Base-by-base conservation (phyloP, 2,113 vertebrate genomes). In the Semnornis frantzii region DNA sequence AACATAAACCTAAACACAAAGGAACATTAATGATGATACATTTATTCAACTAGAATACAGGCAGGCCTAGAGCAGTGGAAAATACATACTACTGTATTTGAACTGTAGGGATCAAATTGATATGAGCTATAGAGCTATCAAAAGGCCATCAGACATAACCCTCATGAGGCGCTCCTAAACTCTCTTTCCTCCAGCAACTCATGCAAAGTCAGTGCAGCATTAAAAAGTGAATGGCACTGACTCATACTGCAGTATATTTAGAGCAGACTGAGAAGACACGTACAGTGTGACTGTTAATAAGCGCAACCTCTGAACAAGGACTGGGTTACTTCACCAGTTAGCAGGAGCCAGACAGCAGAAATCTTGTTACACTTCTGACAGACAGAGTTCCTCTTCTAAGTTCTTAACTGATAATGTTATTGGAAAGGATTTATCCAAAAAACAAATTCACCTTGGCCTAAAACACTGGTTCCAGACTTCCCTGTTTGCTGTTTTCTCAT, bases 11-110 rank as follows among this genome's bases (percentile, higher is more conserved):
- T 85, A 46, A 78, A 44, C 48, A 80, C 37, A 77, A 81, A 72
- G 81, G 50, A 55, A 62, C 52, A 17, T 73, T 88, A 85, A 69
- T 65, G 70, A 85, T 48, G 65, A 74, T 80, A 24, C 68, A 87
- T 72, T 94, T 89, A 85, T 91, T 90, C 90, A 79, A 20, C 59
- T 94, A 48, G 59, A 94, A 66, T 59, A 30, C 15, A 80, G 48
- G 18, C 65, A 83, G 44, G 64, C 52, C 57, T 74, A 60, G 31
- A 83, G 79, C 85, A 48, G 20, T 78, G 37, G 48, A 59, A 93
- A 91, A 76, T 37, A 55, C 13, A 23, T 78, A 31, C 20, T 79
- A 39, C 8, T 77, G 15, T 59, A 28, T 82, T 68, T 92, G 70
- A 76, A 46, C 66, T 50, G 50, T 62, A 89, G 19, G 10, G 21